Conservation (phyloP, 1,140 invertebrate species). For the Pentalonia nigronervosa region DNA sequence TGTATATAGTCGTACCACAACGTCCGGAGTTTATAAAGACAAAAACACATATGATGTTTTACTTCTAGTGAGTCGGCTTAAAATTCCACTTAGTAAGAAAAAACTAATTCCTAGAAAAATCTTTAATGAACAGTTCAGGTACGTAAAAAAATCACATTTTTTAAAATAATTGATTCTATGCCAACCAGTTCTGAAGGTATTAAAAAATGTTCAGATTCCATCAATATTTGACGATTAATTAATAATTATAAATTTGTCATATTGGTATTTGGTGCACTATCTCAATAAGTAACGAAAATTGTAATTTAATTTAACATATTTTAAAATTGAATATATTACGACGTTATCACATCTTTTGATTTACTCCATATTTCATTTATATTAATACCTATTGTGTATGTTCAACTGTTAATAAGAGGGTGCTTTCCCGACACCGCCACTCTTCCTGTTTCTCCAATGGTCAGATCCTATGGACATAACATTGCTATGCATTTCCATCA, state of each 20-base stretch:
- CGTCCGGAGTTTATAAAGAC: not conserved
- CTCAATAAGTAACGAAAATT: not conserved
- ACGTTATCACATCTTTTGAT: not conserved
- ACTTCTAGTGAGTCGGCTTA: not conserved
- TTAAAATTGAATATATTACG: not conserved
- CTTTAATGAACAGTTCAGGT: not conserved
- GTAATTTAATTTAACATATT: not conserved
- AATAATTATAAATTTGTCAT: not conserved
- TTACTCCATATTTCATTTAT: not conserved
- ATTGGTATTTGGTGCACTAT: not conserved
- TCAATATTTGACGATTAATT: not conserved
- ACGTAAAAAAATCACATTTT: not conserved
- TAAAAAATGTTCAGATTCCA: not conserved
- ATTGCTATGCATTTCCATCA: not conserved
- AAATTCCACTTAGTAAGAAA: not conserved
- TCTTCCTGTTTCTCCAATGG: too few relatives aligned
- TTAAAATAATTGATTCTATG: not conserved
- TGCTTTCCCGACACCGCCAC: not conserved
- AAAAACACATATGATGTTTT: not conserved
- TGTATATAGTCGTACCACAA: too few relatives aligned
- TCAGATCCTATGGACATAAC: not conserved
- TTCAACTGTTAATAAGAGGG: not conserved
- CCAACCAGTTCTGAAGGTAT: not conserved
- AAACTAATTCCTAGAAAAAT: not conserved
- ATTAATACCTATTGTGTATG: not conserved